Evolutionary conservation across 2,888 invertebrate species (phyloP).

Genomic region (Mactromeris polynyma): DNA sequence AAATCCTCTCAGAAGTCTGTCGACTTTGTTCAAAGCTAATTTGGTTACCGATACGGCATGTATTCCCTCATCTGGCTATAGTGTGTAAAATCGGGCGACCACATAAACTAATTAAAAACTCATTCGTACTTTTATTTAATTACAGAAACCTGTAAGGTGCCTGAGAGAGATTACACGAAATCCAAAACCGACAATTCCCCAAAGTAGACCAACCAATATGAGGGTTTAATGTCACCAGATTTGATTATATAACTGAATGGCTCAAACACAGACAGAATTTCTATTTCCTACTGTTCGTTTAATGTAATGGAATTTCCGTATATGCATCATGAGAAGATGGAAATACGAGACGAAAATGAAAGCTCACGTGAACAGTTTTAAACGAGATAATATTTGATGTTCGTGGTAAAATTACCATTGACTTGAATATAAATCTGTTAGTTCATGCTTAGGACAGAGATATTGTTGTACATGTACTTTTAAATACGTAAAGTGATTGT

Average conservation of each 20-base stretch:
- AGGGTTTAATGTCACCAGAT: background rate
- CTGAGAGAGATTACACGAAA: background rate
- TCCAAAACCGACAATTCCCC: slow-evolving; percentile 4
- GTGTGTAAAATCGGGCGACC: background rate
- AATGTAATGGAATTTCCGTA: background rate
- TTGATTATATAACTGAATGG: slow-evolving; percentile 2
- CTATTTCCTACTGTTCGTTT: background rate
- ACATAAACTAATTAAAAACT: slow-evolving; percentile 10
- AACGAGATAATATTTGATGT: too few relatives aligned
- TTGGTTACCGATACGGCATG: background rate
- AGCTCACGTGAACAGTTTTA: too few relatives aligned
- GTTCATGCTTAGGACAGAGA: too few relatives aligned
- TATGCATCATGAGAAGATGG: background rate
- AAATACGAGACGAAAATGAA: too few relatives aligned
- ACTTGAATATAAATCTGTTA: too few relatives aligned
- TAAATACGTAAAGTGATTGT: too few relatives aligned
- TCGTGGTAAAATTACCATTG: too few relatives aligned
- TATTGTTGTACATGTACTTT: too few relatives aligned
- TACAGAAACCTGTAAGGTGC: background rate
- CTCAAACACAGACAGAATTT: background rate
- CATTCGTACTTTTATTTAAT: background rate
- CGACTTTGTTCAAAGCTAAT: background rate
- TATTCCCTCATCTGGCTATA: background rate
- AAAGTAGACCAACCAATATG: background rate
- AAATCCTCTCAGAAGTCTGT: background rate